Conservation (phyloP, 2,797 vertebrate genomes). For the Labroides dimidiatus region DNA sequence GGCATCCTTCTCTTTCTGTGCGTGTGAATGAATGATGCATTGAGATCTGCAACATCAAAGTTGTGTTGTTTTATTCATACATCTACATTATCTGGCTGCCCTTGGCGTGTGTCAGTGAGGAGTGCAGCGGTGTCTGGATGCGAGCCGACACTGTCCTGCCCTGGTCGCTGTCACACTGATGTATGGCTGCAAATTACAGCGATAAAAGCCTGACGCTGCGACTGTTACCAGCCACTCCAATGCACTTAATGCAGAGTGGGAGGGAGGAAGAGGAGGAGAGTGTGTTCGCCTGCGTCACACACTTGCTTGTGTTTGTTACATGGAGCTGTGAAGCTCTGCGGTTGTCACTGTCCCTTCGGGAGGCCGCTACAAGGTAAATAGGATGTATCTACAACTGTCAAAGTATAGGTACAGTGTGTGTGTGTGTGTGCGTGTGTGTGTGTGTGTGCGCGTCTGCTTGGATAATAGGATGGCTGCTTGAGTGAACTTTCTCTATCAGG, state of each 20-base stretch:
- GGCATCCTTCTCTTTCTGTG: slow-evolving; percentile 61
- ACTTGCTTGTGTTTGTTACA: slow-evolving; percentile 57
- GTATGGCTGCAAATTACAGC: slow-evolving; percentile 72
- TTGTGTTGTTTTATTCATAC: slow-evolving; percentile 76
- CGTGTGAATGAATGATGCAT: slow-evolving; percentile 69
- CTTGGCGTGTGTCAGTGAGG: slow-evolving; percentile 66
- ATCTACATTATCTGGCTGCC: slow-evolving; percentile 74
- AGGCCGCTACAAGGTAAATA: slow-evolving; percentile 68
- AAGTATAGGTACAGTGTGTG: slow-evolving; percentile 51
- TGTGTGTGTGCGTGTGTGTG: slow-evolving; percentile 36
- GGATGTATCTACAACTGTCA: slow-evolving; percentile 65
- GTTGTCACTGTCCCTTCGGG: slow-evolving; percentile 62
- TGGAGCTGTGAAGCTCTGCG: slow-evolving; percentile 48
- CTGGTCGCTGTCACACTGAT: slow-evolving; percentile 71
- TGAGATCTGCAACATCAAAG: slow-evolving; percentile 72
- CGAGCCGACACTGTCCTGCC: slow-evolving; percentile 54
- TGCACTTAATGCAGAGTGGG: slow-evolving; percentile 68
- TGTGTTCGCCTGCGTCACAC: slow-evolving; percentile 27
- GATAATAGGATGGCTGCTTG: slow-evolving; percentile 66
- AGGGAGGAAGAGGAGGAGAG: slow-evolving; percentile 30
- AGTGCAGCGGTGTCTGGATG: slow-evolving; percentile 53
- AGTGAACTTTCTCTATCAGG: slow-evolving; percentile 72
- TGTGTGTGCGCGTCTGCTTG: slow-evolving; percentile 44
- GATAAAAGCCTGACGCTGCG: slow-evolving; percentile 72
- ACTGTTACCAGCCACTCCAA: slow-evolving; percentile 67